Percentiles rank a stretch among this genome's conserved stretches.
Evolutionary conservation across 2,888 invertebrate genomes (phyloP).

Genomic region (Chymomyza fuscimana): DNA sequence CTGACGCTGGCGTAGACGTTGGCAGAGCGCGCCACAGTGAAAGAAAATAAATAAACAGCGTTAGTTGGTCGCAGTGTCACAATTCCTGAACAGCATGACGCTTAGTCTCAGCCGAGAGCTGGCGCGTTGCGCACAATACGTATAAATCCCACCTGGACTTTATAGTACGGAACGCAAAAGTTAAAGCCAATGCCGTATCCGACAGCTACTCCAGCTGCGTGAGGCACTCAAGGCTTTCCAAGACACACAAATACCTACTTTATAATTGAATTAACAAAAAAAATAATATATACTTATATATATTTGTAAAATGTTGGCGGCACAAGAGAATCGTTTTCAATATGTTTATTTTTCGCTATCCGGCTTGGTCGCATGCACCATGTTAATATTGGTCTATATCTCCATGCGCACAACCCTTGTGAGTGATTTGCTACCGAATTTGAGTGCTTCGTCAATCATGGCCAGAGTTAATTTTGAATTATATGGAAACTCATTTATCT

Average conservation of each 20-base stretch:
- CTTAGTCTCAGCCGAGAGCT: slow-evolving; percentile 51
- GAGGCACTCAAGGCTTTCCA: slow-evolving; percentile 43
- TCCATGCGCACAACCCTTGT: slow-evolving; percentile 74
- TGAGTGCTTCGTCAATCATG: not conserved
- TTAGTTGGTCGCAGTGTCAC: slow-evolving; percentile 42
- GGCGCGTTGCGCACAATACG: slow-evolving; percentile 49
- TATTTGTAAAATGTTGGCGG: slow-evolving; percentile 50
- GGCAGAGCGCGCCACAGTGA: slow-evolving; percentile 10
- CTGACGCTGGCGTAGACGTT: slow-evolving; percentile 12
- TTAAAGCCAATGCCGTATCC: not conserved
- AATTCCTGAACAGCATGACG: slow-evolving; percentile 62
- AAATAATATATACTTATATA: slow-evolving; percentile 2
- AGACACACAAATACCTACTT: slow-evolving; percentile 10
- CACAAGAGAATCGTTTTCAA: slow-evolving; percentile 72
- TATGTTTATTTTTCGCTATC: slow-evolving; percentile 76
- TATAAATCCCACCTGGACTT: slow-evolving; percentile 53
- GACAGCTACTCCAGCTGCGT: slow-evolving; percentile 42
- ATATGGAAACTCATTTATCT: not conserved
- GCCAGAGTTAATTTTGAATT: not conserved
- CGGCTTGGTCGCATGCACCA: slow-evolving; percentile 73
- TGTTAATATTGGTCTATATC: slow-evolving; percentile 73
- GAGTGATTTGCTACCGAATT: slow-evolving; percentile 48
- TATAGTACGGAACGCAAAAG: slow-evolving; percentile 4
- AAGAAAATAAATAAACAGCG: slow-evolving; percentile 46
- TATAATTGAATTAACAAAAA: slow-evolving; percentile 42